Evolutionary conservation across 1,140 invertebrate species (phyloP), one percentile per base, ranked within the genome.

Genomic region (Leucophenga varia): DNA sequence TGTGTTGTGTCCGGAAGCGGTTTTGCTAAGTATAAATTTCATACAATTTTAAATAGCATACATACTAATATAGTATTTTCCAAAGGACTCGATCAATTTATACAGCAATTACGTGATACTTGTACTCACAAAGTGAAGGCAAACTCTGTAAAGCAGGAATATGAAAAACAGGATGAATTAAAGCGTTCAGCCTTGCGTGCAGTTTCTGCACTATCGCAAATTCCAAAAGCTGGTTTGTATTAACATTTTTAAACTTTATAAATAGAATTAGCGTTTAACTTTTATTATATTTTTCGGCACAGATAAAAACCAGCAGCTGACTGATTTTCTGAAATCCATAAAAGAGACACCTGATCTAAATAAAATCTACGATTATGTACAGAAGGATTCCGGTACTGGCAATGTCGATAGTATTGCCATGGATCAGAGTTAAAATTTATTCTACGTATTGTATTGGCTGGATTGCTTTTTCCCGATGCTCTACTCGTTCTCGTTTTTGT

Each of bases 71-170:
- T 20, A 36, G 5, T 38, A n/a, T 41, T 46, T 3, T 43, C 37
- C 22, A n/a, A 60, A 93, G 90, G 90, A 76, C 78, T 97, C 46
- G 95, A 97, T 72, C 83, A 90, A 60, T 77, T 98, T 53, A 89
- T 97, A n/a, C 94, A 97, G 72, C 93, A 95, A 8, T 76, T 98
- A 19, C 84, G 90, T 40, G 84, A 83, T 16, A 96, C 93, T 8
- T 94, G 92, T 70, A 94, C 90, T 3, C 88, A 90, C 76, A 95
- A 94, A 80, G 93, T 97, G n/a, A 97, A 97, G 74, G 90, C 93
- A 0, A 96, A 97, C 78, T 93, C 95, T 2, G 95, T 98, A 1
- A 98, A 97, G 76, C 95, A 98, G 76, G 95, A 98, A 75, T 96
- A 93, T 77, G 95, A 98, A 75, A 98, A 98, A 76, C 93, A 96